Base-by-base conservation (phyloP, 2,888 invertebrate species). In the Mesorhabditis belari region DNA sequence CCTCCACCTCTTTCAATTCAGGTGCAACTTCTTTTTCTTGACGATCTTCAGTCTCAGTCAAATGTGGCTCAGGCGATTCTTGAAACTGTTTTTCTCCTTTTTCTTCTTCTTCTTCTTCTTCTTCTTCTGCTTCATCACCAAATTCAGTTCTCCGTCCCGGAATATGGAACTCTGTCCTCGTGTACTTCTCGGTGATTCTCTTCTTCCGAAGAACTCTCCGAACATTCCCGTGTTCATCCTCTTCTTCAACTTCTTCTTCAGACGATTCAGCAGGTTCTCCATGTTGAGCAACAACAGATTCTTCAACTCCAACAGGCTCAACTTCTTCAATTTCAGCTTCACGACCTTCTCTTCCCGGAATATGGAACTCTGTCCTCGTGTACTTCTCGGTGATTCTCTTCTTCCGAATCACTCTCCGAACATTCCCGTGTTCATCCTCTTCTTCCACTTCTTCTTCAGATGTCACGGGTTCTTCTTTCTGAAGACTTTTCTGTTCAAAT, bases 401-500 rank as follows among this genome's bases (percentile, higher is more conserved):
- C 55, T 63, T 61, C 19, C 61, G 59, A 24, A 63, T 57, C 26
- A 66, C 65, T 23, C 61, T 65, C 3, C 29, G 35, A 21, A 62
- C 62, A 27, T 55, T 60, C 9, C 24, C 12, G 23, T 55, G 54
- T 5, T 62, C 62, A 26, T 63, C 63, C 12, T 61, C 58, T 25
- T 66, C 61, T 23, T 61, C 63, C 29, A 63, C 57, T n/a, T 63
- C 60, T 28, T 70, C 70, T 6, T 63, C 64, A 9, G 68, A 63
- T n/a, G 58, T 60, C 23, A 63, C 61, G 12, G 65, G 60, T 5
- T 67, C 64, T 27, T 69, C 67, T 25, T 63, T 63, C n/a, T 65
- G 60, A n/a, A 63, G 62, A 27, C 60, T 60, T 21, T 66, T 60
- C 9, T 62, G 60, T n/a, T 60, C 59, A 1, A 58, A 27, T 29